phyloP scores from a whole-genome alignment of 2,113 vertebrate genomes.

The Nipponia nippon region DNA sequence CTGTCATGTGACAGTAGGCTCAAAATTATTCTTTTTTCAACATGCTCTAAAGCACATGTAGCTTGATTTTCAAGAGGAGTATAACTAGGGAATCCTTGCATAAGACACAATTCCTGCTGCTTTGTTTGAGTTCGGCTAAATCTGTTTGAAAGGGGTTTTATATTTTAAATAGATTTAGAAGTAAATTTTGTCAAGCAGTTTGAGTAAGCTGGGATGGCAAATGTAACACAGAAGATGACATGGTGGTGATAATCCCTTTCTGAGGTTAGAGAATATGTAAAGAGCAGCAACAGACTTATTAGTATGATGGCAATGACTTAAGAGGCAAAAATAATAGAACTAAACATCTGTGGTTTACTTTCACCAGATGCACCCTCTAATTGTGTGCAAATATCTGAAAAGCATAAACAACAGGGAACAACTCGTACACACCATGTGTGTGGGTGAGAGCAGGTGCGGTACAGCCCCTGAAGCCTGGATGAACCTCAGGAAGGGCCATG shows the following conservation, averaged over 20 bases:
- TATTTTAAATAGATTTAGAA: background rate
- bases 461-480: background rate
- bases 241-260: background rate
- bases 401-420: background rate
- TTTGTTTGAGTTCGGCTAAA: background rate
- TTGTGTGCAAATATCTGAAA: background rate
- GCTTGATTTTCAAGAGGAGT: background rate
- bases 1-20: background rate
- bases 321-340: background rate
- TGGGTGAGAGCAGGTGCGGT: background rate
- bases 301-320: background rate
- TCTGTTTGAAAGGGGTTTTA: background rate
- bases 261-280: background rate
- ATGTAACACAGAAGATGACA: background rate
- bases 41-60: accelerated
- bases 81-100: background rate
- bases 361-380: background rate
- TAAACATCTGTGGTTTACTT: conserved; percentile 5
- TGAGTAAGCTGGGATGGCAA: background rate
- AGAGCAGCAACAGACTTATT: background rate
- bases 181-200: background rate
- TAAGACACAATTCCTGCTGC: background rate
- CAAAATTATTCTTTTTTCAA: background rate
- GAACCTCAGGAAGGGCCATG: background rate
- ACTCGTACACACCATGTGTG: background rate